A percentile compares a stretch with the other conserved stretches of the same genome.
These are phyloP conservation scores for Folsomia manolachei DNA, from an alignment of 2,888 invertebrate genomes.

Conservation along the genomic window DNA sequence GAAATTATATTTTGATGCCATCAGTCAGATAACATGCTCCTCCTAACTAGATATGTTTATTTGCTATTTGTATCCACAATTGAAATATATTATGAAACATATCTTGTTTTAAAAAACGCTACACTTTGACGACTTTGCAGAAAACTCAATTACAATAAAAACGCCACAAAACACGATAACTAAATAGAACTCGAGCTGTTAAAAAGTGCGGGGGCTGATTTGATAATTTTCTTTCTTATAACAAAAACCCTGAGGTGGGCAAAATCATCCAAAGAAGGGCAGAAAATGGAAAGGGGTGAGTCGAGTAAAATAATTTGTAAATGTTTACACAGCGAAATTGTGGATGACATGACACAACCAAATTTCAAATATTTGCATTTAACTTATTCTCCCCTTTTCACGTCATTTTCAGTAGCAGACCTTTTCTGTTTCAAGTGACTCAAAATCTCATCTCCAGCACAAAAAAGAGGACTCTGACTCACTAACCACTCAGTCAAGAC, in stretches of 20 bases:
- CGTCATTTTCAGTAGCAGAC: slow-evolving; percentile 9
- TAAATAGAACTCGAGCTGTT: neutral
- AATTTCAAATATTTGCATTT: slow-evolving; percentile 20
- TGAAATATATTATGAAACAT: too few species aligned
- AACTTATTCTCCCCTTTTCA: neutral
- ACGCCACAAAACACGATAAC: too few species aligned
- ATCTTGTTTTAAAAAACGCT: too few species aligned
- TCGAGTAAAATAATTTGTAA: too few species aligned
- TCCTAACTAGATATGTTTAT: too few species aligned
- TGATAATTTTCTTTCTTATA: neutral
- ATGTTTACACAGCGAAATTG: slow-evolving; percentile 11
- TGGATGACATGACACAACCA: slow-evolving; percentile 16
- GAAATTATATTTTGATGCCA: too few species aligned
- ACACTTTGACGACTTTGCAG: too few species aligned
- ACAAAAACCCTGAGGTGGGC: neutral
- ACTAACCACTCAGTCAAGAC: neutral
- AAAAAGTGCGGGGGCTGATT: neutral
- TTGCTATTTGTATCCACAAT: too few species aligned
- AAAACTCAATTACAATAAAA: too few species aligned
- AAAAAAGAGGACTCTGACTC: neutral
- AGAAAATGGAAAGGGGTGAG: too few species aligned
- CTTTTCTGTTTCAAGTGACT: neutral
- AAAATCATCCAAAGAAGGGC: neutral
- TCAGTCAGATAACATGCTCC: too few species aligned
- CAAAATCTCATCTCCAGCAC: neutral